A percentile compares a stretch with the other conserved stretches of the same genome.
Evolutionary conservation across 92 coral and sea anemone species (phyloP).

Genomic region (Plumapathes pennacea): DNA sequence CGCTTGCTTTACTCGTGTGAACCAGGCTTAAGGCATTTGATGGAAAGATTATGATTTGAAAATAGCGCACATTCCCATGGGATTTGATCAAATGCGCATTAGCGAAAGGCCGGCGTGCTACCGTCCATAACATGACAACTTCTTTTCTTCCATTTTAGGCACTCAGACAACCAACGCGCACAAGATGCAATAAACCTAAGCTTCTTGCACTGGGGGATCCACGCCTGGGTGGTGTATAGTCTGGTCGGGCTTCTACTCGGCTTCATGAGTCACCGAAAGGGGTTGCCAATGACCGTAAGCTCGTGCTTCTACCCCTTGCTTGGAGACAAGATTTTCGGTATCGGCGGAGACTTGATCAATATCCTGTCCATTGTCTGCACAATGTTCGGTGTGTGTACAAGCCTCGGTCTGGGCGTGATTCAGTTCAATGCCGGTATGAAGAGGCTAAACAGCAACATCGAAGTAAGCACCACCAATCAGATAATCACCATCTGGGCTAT

Average conservation of each 20-base stretch:
- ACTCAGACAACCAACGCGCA: constrained; percentile 76
- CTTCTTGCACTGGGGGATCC: constrained; percentile 85
- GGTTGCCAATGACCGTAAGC: constrained; percentile 83
- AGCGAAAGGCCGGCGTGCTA: too few relatives aligned
- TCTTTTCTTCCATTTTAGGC: too few relatives aligned
- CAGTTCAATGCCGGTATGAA: constrained; percentile 58
- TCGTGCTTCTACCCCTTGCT: constrained; percentile 66
- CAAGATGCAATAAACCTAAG: constrained; percentile 84
- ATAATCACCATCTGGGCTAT: constrained; percentile 64
- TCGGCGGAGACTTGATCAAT: constrained; percentile 56
- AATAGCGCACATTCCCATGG: too few relatives aligned
- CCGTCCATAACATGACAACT: too few relatives aligned
- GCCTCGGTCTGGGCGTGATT: constrained; percentile 67
- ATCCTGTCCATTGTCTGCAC: constrained; percentile 72
- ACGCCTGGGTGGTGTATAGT: constrained; percentile 85
- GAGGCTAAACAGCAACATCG: constrained; percentile 44
- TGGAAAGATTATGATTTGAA: too few relatives aligned
- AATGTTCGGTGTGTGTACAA: constrained; percentile 72
- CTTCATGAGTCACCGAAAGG: constrained; percentile 65
- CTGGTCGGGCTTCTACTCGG: constrained; percentile 75
- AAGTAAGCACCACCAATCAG: constrained; percentile 22
- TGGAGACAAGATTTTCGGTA: constrained; percentile 54
- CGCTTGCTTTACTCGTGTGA: too few relatives aligned
- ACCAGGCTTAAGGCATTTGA: too few relatives aligned
- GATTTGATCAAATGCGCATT: too few relatives aligned